Base-by-base conservation (phyloP, 2,888 invertebrate genomes). In the Nemotelus pantherinus region DNA sequence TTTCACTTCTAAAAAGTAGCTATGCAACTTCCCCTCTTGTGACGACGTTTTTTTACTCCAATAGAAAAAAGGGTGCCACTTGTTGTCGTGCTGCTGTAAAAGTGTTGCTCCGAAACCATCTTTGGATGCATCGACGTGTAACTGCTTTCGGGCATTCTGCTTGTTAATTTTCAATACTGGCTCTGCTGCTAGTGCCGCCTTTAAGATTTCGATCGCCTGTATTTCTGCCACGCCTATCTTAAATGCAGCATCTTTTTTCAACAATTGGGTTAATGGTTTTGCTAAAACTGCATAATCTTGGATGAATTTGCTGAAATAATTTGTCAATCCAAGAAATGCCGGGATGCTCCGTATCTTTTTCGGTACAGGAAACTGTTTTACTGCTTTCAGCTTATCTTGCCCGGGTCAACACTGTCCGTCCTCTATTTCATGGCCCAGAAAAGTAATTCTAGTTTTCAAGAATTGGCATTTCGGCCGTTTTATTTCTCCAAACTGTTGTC, bases 251-350 rank as follows among this genome's bases (percentile, higher is more conserved):
- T 0, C 55, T 55, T 78, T 77, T 10, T 67, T 43, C n/a, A 81
- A 50, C 44, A 77, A 50, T 48, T 85, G 83, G 39, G 82, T 83
- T 70, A 85, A 77, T 5, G 83, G 84, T 76, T 81, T 82, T 2
- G 85, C 84, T 43, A 84, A 82, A 10, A 80, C 68, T 5, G 84
- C 77, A 78, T 84, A 85, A n/a, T 80, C 77, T 3, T 77, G 77
- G 10, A 86, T 82, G 79, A 85, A 53, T 53, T 53, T 53, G 53
- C 82, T 48, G 47, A 83, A 83, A 78, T 79, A 82, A 43, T 81
- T 79, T 0, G 84, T 83, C 25, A 85, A 70, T 1, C 84, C 84
- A 9, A 86, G 77, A 79, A 85, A 85, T 60, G 82, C 82, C 77
- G 83, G 83, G 0, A 85, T 57, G 48, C 83, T 79, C 65, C 83